phyloP scores from a whole-genome alignment of 2,888 invertebrate species.

The Leistus spinibarbis region DNA sequence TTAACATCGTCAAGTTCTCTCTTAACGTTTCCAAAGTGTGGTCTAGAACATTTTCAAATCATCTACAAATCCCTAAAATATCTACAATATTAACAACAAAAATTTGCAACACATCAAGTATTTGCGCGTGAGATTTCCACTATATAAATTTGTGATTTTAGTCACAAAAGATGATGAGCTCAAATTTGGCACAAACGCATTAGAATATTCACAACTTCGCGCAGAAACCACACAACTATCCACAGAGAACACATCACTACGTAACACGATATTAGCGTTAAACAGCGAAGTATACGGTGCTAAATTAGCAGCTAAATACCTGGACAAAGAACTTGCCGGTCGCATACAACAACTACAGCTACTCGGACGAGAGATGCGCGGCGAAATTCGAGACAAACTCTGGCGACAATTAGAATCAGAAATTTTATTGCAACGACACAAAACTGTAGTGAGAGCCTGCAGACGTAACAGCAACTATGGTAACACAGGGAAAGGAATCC shows the following conservation, averaged over 20 bases:
- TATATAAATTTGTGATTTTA: not conserved
- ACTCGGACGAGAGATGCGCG: slow-evolving; percentile 78
- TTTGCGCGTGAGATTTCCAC: not conserved
- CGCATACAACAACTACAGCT: slow-evolving; percentile 87
- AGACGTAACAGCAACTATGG: slow-evolving; percentile 58
- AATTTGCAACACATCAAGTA: not conserved
- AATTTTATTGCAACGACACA: slow-evolving; percentile 83
- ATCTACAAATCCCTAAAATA: too few relatives aligned
- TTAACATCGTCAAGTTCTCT: too few relatives aligned
- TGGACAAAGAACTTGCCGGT: slow-evolving; percentile 83
- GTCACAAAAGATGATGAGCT: slow-evolving; percentile 50
- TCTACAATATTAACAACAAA: too few relatives aligned
- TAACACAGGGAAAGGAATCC: slow-evolving; percentile 42
- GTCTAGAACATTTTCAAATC: too few relatives aligned
- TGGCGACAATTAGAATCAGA: slow-evolving; percentile 86
- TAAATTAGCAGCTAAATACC: slow-evolving; percentile 81
- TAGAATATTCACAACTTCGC: slow-evolving; percentile 57
- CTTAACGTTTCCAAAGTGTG: too few relatives aligned
- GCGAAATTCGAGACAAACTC: slow-evolving; percentile 77
- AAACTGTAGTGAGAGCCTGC: slow-evolving; percentile 74
- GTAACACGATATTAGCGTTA: slow-evolving; percentile 73
- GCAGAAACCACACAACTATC: slow-evolving; percentile 67
- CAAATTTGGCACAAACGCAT: slow-evolving; percentile 54
- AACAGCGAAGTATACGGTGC: slow-evolving; percentile 86
- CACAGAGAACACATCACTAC: slow-evolving; percentile 71